These are phyloP conservation scores for Montipora capricornis DNA, from an alignment of 64 coral and sea anemone genomes.

Conservation along the genomic window DNA sequence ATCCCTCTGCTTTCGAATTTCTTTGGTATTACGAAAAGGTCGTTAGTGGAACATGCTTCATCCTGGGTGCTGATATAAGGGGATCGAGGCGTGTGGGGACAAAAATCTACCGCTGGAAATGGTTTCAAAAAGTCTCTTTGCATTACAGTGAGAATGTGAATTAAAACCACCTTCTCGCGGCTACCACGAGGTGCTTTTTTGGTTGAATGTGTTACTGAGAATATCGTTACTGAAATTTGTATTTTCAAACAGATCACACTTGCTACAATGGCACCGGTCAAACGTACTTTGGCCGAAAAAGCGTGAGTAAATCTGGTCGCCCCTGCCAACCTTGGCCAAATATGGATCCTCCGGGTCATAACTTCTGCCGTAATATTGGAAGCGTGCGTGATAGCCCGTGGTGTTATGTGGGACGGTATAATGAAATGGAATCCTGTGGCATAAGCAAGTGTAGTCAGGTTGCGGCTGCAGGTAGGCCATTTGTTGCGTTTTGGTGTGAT, in stretches of 20 bases:
- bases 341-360: conserved; percentile 36
- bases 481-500: too few relatives aligned
- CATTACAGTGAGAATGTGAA: too few relatives aligned
- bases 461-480: background rate
- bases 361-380: conserved; percentile 84
- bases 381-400: conserved; percentile 54
- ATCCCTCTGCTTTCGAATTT: too few relatives aligned
- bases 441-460: conserved; percentile 57
- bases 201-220: too few relatives aligned
- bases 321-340: conserved; percentile 62
- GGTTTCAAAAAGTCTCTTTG: too few relatives aligned
- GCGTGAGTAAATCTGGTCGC: conserved; percentile 42
- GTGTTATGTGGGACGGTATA: conserved; percentile 59
- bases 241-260: conserved; percentile 16
- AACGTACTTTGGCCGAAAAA: conserved; percentile 66
- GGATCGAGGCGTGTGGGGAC: too few relatives aligned
- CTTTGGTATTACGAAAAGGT: too few relatives aligned
- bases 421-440: conserved; percentile 57
- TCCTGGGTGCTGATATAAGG: too few relatives aligned
- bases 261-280: conserved; percentile 78
- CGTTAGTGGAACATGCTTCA: too few relatives aligned
- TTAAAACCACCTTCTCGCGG: too few relatives aligned
- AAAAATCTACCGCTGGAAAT: too few relatives aligned
- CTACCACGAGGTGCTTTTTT: too few relatives aligned
- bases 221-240: background rate